Conservation (phyloP, 2,888 invertebrate species). For the Acrobasis repandana region DNA sequence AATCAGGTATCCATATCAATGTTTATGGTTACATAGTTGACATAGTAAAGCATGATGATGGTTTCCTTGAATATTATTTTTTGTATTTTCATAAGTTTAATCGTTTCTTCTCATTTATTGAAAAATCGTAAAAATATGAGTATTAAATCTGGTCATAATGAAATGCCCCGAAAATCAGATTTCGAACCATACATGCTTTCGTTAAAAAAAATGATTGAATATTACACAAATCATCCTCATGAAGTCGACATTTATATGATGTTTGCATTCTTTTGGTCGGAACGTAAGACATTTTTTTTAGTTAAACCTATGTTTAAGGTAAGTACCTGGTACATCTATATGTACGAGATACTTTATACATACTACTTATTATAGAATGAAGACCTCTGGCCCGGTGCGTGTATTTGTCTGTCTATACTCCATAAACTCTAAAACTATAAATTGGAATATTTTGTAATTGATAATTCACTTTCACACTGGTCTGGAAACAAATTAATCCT, state of each 20-base stretch:
- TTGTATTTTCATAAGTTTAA: neutral
- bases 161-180: neutral
- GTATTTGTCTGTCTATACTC: too few relatives aligned
- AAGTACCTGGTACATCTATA: too few relatives aligned
- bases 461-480: too few relatives aligned
- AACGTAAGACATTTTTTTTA: neutral
- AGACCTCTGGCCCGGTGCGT: too few relatives aligned
- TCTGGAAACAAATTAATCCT: too few relatives aligned
- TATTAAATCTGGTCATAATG: neutral
- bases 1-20: too few relatives aligned
- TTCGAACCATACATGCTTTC: neutral
- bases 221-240: neutral
- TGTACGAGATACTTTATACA: too few relatives aligned
- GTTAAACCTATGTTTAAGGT: too few relatives aligned
- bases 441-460: too few relatives aligned
- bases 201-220: neutral
- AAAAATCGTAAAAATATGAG: neutral
- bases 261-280: constrained; percentile 5
- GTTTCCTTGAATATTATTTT: neutral
- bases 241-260: neutral
- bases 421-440: too few relatives aligned
- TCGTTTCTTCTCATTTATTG: neutral
- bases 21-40: too few relatives aligned
- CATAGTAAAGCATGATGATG: neutral
- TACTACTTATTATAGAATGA: too few relatives aligned